These are phyloP conservation scores for Bilobella aurantiaca DNA, from an alignment of 1,140 invertebrate species.

Conservation along the genomic window DNA sequence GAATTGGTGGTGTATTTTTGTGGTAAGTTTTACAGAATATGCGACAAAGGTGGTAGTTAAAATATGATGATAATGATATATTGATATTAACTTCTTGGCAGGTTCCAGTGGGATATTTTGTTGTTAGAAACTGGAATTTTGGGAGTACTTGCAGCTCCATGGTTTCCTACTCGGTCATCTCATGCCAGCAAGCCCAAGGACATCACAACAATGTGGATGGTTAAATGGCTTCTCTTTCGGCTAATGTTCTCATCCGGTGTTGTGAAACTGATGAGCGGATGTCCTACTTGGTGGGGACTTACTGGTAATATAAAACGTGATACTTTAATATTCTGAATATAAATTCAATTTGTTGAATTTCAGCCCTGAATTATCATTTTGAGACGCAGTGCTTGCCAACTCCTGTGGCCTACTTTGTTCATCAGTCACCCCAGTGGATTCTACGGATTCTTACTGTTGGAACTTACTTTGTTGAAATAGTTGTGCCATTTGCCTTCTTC, in stretches of 20 bases:
- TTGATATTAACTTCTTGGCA: neutral
- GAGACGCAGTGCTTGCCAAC: slow-evolving; percentile 64
- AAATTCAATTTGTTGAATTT: slow-evolving; percentile 37
- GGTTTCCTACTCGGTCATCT: slow-evolving; percentile 37
- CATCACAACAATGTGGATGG: slow-evolving; percentile 56
- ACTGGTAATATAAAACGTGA: slow-evolving; percentile 50
- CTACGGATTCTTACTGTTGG: slow-evolving; percentile 52
- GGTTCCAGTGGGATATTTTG: slow-evolving; percentile 58
- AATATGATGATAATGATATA: neutral
- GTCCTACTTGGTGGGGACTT: slow-evolving; percentile 70
- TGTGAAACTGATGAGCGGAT: slow-evolving; percentile 62
- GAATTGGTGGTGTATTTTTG: slow-evolving; percentile 67
- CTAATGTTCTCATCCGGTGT: slow-evolving; percentile 65
- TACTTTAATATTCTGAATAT: neutral
- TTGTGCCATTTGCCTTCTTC: slow-evolving; percentile 67
- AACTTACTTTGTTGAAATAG: slow-evolving; percentile 57
- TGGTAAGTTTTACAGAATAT: too few relatives aligned
- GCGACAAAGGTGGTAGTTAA: too few relatives aligned
- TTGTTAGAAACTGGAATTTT: slow-evolving; percentile 66
- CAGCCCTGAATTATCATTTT: slow-evolving; percentile 64
- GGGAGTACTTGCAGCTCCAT: slow-evolving; percentile 59
- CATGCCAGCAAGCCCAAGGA: slow-evolving; percentile 42
- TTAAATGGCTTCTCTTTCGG: slow-evolving; percentile 67
- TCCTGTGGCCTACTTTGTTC: slow-evolving; percentile 56
- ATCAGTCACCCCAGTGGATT: slow-evolving; percentile 57